A percentile compares a stretch with the other conserved stretches of the same genome.
Evolutionary conservation across 1,140 invertebrate species (phyloP).

Genomic region (Lepidotrigona ventralis): DNA sequence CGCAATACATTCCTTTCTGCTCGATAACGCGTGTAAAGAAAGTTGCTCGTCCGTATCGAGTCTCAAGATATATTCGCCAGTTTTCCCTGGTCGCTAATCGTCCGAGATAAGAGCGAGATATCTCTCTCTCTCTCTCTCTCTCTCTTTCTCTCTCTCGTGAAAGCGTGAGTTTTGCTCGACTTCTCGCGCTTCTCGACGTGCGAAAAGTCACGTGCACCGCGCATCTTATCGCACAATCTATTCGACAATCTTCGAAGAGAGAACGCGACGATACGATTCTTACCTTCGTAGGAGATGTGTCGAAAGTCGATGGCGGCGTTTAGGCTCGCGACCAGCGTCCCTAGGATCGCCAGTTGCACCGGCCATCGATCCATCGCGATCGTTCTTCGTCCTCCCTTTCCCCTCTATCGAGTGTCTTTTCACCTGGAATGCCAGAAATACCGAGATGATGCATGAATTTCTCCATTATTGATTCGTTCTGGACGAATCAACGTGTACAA

Average conservation of each 20-base stretch:
- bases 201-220: neutral
- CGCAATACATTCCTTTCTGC: neutral
- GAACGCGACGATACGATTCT: conserved; percentile 22
- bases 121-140: too few relatives aligned
- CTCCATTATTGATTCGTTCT: too few relatives aligned
- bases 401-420: neutral
- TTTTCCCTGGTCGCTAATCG: neutral
- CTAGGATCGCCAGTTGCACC: conserved; percentile 47
- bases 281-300: conserved; percentile 74
- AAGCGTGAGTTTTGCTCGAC: neutral
- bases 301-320: conserved; percentile 70
- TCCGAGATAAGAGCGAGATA: neutral
- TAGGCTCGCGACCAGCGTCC: conserved; percentile 42
- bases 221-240: neutral
- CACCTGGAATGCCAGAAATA: neutral
- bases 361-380: conserved; percentile 51
- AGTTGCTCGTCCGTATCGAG: neutral
- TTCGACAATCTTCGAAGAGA: neutral
- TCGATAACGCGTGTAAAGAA: neutral
- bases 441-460: neutral
- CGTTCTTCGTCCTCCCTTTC: neutral
- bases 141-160: neutral
- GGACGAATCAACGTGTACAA: too few relatives aligned
- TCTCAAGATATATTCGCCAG: neutral
- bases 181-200: neutral